These are phyloP conservation scores for Saturnia pavonia DNA, from an alignment of 2,888 invertebrate species.

Conservation along the genomic window DNA sequence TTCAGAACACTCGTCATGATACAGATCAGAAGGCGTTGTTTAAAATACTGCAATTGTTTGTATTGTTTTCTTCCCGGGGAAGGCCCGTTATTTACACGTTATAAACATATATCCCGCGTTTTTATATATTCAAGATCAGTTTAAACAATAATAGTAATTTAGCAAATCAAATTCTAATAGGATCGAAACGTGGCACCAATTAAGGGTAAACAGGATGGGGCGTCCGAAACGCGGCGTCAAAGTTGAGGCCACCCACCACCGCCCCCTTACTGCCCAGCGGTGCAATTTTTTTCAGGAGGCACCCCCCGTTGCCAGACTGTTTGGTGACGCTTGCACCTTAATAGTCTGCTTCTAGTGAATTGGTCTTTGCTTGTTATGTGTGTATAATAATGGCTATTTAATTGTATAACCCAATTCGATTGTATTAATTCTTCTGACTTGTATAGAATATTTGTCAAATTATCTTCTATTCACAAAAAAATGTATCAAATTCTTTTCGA, in stretches of 20 bases:
- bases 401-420: neutral
- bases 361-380: slow-evolving; percentile 36
- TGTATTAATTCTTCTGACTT: neutral
- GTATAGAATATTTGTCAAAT: neutral
- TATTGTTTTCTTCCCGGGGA: too few species aligned
- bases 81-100: neutral
- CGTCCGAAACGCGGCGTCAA: slow-evolving; percentile 63
- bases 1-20: too few species aligned
- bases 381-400: slow-evolving; percentile 16
- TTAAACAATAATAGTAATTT: neutral
- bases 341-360: slow-evolving; percentile 32
- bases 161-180: slow-evolving; percentile 58
- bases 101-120: neutral
- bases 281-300: slow-evolving; percentile 72
- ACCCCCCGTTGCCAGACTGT: slow-evolving; percentile 59
- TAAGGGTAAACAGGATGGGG: slow-evolving; percentile 59
- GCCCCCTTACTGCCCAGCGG: slow-evolving; percentile 40
- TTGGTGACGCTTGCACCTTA: slow-evolving; percentile 77
- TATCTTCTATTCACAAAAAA: too few species aligned
- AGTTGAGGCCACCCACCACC: slow-evolving; percentile 54
- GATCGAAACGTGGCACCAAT: slow-evolving; percentile 62
- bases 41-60: too few species aligned
- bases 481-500: too few species aligned
- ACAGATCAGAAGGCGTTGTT: too few species aligned
- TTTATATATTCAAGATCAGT: neutral